These are phyloP conservation scores for Fregata magnificens DNA, from an alignment of 2,113 vertebrate genomes.

Conservation along the genomic window DNA sequence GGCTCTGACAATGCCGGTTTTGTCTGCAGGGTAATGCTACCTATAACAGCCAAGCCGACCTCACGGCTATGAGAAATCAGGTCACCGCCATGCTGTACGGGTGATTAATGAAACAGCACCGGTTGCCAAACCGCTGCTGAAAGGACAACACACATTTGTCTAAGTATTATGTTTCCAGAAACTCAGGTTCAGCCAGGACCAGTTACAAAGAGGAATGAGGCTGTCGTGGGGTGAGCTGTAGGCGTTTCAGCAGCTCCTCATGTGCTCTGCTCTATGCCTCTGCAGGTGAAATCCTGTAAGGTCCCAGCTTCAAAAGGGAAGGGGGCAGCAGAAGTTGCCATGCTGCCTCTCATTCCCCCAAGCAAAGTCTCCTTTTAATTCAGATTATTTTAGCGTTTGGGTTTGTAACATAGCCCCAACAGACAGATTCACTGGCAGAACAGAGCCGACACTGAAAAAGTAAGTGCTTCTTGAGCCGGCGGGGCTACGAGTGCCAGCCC, in stretches of 20 bases:
- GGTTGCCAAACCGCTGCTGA: background rate
- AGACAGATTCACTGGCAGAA: background rate
- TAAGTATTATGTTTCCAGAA: background rate
- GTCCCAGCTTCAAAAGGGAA: background rate
- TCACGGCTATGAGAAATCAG: background rate
- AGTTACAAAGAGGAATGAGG: background rate
- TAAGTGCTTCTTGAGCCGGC: background rate
- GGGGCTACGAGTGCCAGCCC: background rate
- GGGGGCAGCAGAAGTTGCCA: background rate
- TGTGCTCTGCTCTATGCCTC: background rate
- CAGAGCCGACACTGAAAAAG: background rate
- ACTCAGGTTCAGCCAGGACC: background rate
- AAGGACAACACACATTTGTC: background rate
- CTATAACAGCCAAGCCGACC: background rate
- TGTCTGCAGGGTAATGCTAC: background rate
- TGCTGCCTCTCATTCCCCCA: background rate
- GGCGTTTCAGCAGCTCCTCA: background rate
- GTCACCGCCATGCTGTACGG: too few relatives aligned
- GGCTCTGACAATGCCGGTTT: background rate
- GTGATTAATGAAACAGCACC: background rate
- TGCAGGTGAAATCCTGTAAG: background rate
- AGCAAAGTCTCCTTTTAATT: background rate
- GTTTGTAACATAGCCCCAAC: background rate
- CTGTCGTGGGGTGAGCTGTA: background rate
- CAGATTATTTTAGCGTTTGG: background rate